These are phyloP conservation scores for Chamaetylas fuelleborni DNA, from an alignment of 2,113 vertebrate species.

Conservation along the genomic window DNA sequence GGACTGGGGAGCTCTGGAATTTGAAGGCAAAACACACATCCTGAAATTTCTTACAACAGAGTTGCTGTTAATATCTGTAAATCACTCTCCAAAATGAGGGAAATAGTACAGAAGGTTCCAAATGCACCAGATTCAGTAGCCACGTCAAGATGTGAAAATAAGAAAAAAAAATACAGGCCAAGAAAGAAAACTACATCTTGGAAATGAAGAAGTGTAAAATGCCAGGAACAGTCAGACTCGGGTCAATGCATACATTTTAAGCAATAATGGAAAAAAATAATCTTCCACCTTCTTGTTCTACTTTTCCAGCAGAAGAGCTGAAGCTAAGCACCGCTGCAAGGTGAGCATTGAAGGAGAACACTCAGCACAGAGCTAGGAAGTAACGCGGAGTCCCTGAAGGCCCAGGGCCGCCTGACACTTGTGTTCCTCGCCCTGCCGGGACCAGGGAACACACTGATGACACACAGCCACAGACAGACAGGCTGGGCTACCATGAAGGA, in stretches of 20 bases:
- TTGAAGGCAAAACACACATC: not conserved
- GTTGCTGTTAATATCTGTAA: not conserved
- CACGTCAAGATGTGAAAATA: not conserved
- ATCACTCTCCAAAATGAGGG: not conserved
- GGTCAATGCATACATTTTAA: fast-evolving
- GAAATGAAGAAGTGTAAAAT: not conserved
- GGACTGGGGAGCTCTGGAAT: not conserved
- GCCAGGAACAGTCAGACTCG: not conserved
- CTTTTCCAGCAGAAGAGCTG: not conserved
- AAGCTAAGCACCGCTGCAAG: not conserved
- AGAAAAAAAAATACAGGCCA: not conserved
- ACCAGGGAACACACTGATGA: fast-evolving
- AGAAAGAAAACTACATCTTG: not conserved
- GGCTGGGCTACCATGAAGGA: fast-evolving
- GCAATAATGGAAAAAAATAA: fast-evolving
- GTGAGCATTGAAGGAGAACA: fast-evolving
- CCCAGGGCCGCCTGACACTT: fast-evolving
- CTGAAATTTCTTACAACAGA: not conserved
- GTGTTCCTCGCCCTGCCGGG: not conserved
- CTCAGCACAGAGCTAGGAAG: no score
- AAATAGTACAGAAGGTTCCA: not conserved
- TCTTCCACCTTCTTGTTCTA: not conserved
- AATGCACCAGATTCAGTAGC: not conserved
- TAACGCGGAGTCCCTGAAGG: no score
- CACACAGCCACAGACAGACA: fast-evolving